Conservation (phyloP, 2,888 invertebrate species). For the Sminthurinus aureus region DNA sequence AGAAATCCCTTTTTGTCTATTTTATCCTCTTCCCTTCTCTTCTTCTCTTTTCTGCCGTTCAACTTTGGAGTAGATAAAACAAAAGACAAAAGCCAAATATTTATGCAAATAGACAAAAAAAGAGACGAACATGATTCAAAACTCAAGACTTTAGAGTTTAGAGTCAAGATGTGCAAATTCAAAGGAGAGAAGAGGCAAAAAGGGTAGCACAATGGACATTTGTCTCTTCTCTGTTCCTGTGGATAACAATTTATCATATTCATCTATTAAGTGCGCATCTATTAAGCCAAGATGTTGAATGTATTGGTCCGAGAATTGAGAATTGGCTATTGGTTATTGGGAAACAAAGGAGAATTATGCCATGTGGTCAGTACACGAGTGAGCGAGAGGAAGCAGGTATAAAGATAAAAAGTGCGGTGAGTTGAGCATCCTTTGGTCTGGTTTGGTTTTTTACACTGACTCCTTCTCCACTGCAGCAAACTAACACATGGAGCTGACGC, state of each 20-base stretch:
- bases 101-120: no score
- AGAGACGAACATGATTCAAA: no score
- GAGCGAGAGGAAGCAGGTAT: slow-evolving; percentile 15
- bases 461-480: neutral
- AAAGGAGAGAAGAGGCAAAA: no score
- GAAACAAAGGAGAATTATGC: slow-evolving; percentile 37
- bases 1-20: neutral
- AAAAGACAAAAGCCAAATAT: no score
- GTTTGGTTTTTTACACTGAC: neutral
- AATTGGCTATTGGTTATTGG: neutral
- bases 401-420: slow-evolving; percentile 30
- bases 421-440: slow-evolving; percentile 34
- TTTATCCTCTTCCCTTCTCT: neutral
- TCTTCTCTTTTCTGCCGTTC: no score
- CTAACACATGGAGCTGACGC: slow-evolving; percentile 18
- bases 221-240: no score
- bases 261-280: no score
- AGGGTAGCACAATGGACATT: no score
- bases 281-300: neutral
- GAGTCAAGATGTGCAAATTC: no score
- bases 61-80: neutral
- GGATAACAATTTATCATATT: no score
- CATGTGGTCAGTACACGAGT: slow-evolving; percentile 44
- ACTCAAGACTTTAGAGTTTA: no score
- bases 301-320: neutral